A percentile compares a stretch with the other conserved stretches of the same genome.
phyloP scores from a whole-genome alignment of 2,113 vertebrate species.

The Lipotes vexillifer region DNA sequence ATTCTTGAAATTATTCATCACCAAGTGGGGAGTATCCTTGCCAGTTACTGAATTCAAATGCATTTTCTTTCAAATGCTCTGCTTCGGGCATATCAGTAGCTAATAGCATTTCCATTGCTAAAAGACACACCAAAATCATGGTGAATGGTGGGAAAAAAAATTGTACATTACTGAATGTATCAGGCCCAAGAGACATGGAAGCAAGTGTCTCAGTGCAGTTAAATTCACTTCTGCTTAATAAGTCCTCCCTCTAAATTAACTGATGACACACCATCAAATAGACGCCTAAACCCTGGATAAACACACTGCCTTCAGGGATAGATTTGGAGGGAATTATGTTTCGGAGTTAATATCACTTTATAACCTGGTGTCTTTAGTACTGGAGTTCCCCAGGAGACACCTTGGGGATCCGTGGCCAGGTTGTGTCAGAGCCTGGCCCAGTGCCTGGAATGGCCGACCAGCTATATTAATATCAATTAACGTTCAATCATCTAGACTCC shows the following conservation, averaged over 20 bases:
- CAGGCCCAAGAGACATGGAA: background rate
- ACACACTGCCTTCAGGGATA: background rate
- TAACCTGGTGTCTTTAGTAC: background rate
- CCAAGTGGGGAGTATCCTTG: background rate
- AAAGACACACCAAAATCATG: background rate
- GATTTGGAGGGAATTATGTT: background rate
- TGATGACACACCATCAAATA: background rate
- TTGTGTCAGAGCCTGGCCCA: background rate
- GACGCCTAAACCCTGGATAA: background rate
- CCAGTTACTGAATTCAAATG: conserved; percentile 27
- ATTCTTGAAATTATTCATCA: conserved; percentile 20
- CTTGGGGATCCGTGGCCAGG: background rate
- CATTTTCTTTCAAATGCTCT: conserved; percentile 13
- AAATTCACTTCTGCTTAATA: background rate
- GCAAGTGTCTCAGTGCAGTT: background rate
- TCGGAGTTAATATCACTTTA: background rate
- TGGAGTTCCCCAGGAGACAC: background rate
- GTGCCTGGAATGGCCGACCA: background rate
- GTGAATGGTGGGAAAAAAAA: conserved; percentile 10
- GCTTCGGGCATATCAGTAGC: background rate
- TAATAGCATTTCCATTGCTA: conserved; percentile 34
- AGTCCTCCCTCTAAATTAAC: background rate
- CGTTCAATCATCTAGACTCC: background rate
- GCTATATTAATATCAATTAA: background rate
- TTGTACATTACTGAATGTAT: background rate